Conservation (phyloP, 2,888 invertebrate genomes). For the Leptura quadrifasciata region DNA sequence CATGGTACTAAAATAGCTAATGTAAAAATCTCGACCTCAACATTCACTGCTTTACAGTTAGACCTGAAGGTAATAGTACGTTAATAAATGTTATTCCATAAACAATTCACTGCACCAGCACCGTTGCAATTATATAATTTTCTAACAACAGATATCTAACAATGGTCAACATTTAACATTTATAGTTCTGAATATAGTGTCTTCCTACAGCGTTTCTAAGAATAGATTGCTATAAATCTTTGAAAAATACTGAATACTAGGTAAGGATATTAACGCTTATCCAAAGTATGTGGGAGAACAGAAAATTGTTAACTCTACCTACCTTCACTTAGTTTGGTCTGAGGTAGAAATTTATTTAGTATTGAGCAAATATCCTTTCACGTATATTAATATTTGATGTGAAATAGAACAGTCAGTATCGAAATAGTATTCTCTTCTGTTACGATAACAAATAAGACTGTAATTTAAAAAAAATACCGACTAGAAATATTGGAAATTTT, state of each 20-base stretch:
- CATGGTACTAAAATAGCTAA: constrained; percentile 29
- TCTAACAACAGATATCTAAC: constrained; percentile 1
- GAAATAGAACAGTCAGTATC: too few relatives aligned
- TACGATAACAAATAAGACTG: too few relatives aligned
- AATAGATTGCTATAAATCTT: constrained; percentile 27
- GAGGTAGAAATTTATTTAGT: too few relatives aligned
- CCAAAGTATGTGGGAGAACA: constrained; percentile 34
- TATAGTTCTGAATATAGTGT: neutral
- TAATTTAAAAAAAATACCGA: too few relatives aligned
- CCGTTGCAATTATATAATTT: constrained; percentile 19
- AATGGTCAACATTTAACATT: neutral
- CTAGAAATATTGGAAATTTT: too few relatives aligned
- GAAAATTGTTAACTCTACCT: constrained; percentile 26
- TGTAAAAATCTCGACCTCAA: constrained; percentile 40
- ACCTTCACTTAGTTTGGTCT: neutral
- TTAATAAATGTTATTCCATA: constrained; percentile 25
- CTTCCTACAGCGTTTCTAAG: constrained; percentile 47
- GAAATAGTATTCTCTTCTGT: too few relatives aligned
- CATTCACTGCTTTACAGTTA: constrained; percentile 45
- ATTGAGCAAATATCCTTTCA: too few relatives aligned
- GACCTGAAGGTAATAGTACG: constrained; percentile 28
- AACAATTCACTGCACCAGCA: too few relatives aligned
- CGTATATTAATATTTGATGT: too few relatives aligned
- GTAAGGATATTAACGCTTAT: constrained; percentile 22
- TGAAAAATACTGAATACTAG: constrained; percentile 21